Base-by-base conservation (phyloP, 2,888 invertebrate genomes). In the Amiota minor region DNA sequence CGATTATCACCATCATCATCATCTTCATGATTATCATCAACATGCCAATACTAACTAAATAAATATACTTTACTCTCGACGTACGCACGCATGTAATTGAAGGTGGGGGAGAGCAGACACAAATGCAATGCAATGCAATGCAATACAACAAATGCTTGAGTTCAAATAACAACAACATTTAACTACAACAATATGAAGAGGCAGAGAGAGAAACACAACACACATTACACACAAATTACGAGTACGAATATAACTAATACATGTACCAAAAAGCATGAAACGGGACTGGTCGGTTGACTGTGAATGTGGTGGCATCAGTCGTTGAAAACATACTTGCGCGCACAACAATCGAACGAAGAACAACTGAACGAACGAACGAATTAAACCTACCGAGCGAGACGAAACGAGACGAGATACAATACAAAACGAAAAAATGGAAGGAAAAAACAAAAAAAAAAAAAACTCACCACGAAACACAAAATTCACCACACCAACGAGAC, bases 391-490 rank as follows among this genome's bases (percentile, higher is more conserved):
- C 53, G 53, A 53, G 53, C 12, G 14, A 50, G 11, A 50, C n/a
- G 50, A 62, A 11, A 59, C 18, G 59, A 59, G 23, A 59, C 59
- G 23, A 18, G 20, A 59, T 2, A 18, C 11, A 62, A 35, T 14
- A 23, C 62, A 62, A 35, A 35, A n/a, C 9, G 35, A 12, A 18
- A 61, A 35, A 14, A 35, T 62, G 45, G 12, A 62, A 45, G n/a
- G 62, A 35, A 62, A 62, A 23, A 35, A 23, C 35, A 11, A 23
- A 8, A 12, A 18, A 10, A 62, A 12, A 62, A 20, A 62, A 62
- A 62, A 62, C 62, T 62, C 62, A 62, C 62, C 62, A 62, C n/a
- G 35, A 62, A 53, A 53, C 12, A n/a, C 62, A 62, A 35, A 35
- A 62, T 62, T 62, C 45, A 53, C 53, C 53, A 53, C 53, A n/a